Base-by-base conservation (phyloP, 2,797 vertebrate species). In the Adrianichthys oophorus region DNA sequence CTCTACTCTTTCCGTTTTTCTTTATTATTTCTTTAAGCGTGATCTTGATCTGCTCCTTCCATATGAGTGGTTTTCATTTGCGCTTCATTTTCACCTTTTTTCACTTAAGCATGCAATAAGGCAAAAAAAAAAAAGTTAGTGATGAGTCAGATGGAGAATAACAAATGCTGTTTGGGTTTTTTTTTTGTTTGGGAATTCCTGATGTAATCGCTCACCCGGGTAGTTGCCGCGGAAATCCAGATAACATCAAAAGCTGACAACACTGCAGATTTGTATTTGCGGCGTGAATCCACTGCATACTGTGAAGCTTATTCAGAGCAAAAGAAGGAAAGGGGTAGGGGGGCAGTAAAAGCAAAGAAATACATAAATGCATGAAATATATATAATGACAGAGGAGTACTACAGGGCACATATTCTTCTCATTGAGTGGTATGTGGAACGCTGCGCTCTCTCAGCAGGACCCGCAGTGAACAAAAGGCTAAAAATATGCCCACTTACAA, bases 401-500 rank as follows among this genome's bases (percentile, higher is more conserved):
- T 32, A 16, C 19, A 74, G 49, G 47, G n/a, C 1, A 12, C 24
- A 50, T 53, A 37, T 12, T 37, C 21, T 55, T 46, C 48, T 64
- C 71, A 61, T 70, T 57, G 40, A 78, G 73, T 32, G 52, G 72
- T 63, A 59, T 62, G 17, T 74, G 59, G 55, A 76, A 58, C 32
- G 78, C 83, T 79, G 78, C 53, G 70, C 72, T 59, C 78, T 79
- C 78, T 79, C 68, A 1, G 65, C 72, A 82, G 59, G 79, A 82
- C 65, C 60, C 42, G 65, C 51, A 14, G 67, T 65, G 82, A 86
- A 87, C 86, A 84, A 80, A 46, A 68, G 72, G 75, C 79, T 85
- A 80, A 78, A 89, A 87, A 84, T 86, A 83, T 69, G 66, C 79
- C 67, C 68, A 72, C 48, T 81, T 60, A 58, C 83, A 78, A 85